A percentile compares a stretch with the other conserved stretches of the same genome.
Conservation (phyloP, 2,797 vertebrate genomes). For the Acrossocheilus fasciatus region DNA sequence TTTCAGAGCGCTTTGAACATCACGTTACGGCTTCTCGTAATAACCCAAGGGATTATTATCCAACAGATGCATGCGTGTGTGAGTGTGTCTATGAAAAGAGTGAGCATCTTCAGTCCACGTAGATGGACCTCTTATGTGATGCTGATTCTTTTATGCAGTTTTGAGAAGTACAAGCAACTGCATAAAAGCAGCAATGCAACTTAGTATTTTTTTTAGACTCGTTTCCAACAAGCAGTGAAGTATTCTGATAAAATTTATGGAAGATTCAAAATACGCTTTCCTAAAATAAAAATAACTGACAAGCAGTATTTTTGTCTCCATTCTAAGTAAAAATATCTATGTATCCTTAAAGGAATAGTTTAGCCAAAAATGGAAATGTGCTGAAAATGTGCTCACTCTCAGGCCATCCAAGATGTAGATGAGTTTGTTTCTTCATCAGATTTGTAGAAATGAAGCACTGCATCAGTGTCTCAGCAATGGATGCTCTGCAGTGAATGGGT, state of each 20-base stretch:
- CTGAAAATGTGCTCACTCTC: neutral
- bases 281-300: neutral
- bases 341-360: neutral
- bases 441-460: neutral
- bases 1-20: slow-evolving; percentile 21
- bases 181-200: neutral
- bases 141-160: neutral
- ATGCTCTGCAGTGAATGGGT: neutral
- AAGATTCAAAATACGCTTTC: neutral
- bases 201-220: neutral
- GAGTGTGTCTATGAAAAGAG: neutral
- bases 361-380: neutral
- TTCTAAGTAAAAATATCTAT: neutral
- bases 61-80: neutral
- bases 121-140: neutral
- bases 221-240: neutral
- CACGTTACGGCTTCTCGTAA: neutral
- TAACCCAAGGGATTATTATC: slow-evolving; percentile 12
- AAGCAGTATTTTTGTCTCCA: neutral
- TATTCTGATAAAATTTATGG: neutral
- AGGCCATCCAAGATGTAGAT: neutral
- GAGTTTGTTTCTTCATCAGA: neutral
- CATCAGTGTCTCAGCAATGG: neutral
- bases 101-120: neutral
- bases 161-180: neutral